Conservation (phyloP, 2,797 vertebrate genomes). For the Clarias laeviceps region DNA sequence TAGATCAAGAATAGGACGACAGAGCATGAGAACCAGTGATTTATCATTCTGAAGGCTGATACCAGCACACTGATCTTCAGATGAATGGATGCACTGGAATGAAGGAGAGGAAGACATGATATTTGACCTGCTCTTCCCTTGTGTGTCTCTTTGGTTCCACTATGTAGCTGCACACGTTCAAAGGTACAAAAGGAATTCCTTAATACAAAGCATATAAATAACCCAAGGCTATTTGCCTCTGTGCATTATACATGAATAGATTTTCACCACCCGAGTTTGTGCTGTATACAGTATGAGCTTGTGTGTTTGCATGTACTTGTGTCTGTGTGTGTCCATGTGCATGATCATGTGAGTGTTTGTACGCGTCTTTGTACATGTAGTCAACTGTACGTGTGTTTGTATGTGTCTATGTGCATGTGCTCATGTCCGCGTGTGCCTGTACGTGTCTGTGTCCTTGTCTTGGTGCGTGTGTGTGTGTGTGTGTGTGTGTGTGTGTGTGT, state of each 20-base stretch:
- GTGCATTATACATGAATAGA: conserved; percentile 69
- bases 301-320: neutral
- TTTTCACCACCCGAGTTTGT: conserved; percentile 1
- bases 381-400: neutral
- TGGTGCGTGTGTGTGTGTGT: neutral
- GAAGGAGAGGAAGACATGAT: conserved; percentile 14
- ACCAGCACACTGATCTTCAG: conserved; percentile 61
- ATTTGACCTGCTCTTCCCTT: conserved; percentile 9
- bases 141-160: neutral
- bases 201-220: conserved; percentile 24
- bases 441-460: neutral
- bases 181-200: conserved; percentile 20
- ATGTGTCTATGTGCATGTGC: neutral
- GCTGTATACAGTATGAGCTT: too few relatives aligned
- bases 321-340: neutral
- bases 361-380: neutral
- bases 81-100: conserved; percentile 62
- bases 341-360: neutral
- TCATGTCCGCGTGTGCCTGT: neutral
- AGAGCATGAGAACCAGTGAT: conserved; percentile 67
- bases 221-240: conserved; percentile 62
- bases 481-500: neutral
- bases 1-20: conserved; percentile 65
- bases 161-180: neutral
- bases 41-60: conserved; percentile 72